Evolutionary conservation across 2,797 vertebrate species (phyloP).

Genomic region (Hoplostethus atlanticus): DNA sequence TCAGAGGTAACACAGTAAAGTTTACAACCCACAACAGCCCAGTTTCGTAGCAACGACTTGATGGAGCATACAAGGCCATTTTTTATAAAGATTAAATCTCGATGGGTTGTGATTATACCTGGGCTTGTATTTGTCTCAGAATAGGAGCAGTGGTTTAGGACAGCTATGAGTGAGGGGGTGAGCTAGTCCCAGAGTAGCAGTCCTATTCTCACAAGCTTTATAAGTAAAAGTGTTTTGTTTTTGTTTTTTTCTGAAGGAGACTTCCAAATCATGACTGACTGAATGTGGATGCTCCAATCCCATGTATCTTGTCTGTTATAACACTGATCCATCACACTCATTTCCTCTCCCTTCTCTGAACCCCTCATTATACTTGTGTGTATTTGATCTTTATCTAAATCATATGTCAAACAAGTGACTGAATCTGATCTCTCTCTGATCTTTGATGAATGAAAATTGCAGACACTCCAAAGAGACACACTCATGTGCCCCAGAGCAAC

Average conservation of each 20-base stretch:
- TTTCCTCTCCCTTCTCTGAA: constrained; percentile 73
- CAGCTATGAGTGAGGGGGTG: neutral
- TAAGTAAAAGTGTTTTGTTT: constrained; percentile 8
- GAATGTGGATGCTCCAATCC: constrained; percentile 57
- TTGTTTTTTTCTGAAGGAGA: neutral
- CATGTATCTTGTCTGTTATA: constrained; percentile 44
- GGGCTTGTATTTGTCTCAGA: constrained; percentile 6
- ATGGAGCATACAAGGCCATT: neutral
- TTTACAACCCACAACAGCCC: constrained; percentile 62
- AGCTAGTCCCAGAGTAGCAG: too few relatives aligned
- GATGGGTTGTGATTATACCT: constrained; percentile 16
- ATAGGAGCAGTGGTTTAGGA: constrained; percentile 9
- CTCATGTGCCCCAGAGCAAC: constrained; percentile 67
- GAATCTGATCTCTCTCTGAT: constrained; percentile 33
- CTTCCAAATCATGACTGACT: too few relatives aligned
- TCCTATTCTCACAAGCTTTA: neutral
- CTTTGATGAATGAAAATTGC: constrained; percentile 74
- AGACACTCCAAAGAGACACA: constrained; percentile 60
- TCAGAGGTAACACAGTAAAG: constrained; percentile 67
- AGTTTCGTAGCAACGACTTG: constrained; percentile 27
- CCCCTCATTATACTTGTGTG: constrained; percentile 60
- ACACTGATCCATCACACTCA: constrained; percentile 43
- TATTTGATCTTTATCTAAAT: constrained; percentile 76
- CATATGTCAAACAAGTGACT: constrained; percentile 69
- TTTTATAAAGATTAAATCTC: constrained; percentile 20